Evolutionary conservation across 2,113 vertebrate genomes (phyloP), one percentile per base, ranked within the genome.

Genomic region (Globicephala melas): DNA sequence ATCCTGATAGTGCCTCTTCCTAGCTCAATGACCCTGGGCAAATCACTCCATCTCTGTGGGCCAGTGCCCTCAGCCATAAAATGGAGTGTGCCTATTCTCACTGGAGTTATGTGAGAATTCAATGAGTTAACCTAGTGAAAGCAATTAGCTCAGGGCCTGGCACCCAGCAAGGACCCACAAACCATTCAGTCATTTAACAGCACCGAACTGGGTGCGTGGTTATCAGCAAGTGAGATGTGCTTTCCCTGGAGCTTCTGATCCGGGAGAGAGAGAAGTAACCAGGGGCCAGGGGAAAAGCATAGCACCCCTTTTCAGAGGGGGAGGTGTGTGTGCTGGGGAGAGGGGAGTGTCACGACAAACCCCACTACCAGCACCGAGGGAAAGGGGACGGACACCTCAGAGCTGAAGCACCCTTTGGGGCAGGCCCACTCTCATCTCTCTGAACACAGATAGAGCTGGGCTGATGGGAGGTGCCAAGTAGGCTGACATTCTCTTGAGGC

Each of bases 311-410:
- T 77, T 71, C 6, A 6, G 81, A 60, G 44, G 11, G 47, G 36
- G 31, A 4, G 17, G 36, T 28, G 21, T 5, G 9, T 41, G 5
- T 23, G 2, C 2, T 60, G 14, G 28, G 41, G 33, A 0, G 10
- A 3, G 7, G 60, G 33, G 9, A 17, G 6, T 20, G 21, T 74
- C 28, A 53, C 60, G 50, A 41, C 58, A 23, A 60, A 36, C 21
- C 50, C 44, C 6, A 3, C 36, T 1, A 6, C 41, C 5, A 0
- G 44, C 26, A 15, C 31, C 0, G 12, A n/a, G 41, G 33, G n/a
- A 50, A 5, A 33, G 65, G 31, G 36, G 58, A n/a, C 3, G 23
- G 63, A n/a, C 6, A 33, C 13, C 23, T 14, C 62, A 67, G 18
- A 21, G 79, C 26, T 3, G 6, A 71, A 31, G 44, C 1, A 4